Base-by-base conservation (phyloP, 2,888 invertebrate genomes). In the Lasioglossum morio region DNA sequence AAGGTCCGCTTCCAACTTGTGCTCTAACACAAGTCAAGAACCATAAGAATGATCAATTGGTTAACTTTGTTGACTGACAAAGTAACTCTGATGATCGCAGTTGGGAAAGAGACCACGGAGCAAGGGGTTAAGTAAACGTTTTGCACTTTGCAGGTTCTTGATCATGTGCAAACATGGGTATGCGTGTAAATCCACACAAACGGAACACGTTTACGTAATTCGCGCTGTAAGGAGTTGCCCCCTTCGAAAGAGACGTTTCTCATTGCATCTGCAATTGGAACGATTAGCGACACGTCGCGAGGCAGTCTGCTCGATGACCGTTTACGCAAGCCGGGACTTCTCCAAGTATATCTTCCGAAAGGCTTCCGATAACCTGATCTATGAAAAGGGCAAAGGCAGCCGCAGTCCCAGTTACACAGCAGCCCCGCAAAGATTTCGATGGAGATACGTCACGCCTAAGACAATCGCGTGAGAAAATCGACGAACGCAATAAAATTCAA, bases 351-450 rank as follows among this genome's bases (percentile, higher is more conserved):
- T 91, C n/a, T 82, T 84, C 66, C 85, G 92, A 43, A 91, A 88
- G 73, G 88, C 91, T 43, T 92, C 91, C 19, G 91, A 91, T 80
- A 88, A 92, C 85, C 85, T 92, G 57, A 91, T 91, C 72, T 91
- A 91, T 72, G 92, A 92, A 74, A 91, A 90, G 76, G 72, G 81
- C 40, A 92, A 90, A 73, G 90, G 80, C 30, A 91, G 91, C 23
- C 30, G 66, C 12, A 91, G 91, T 37, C 91, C 91, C 8, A 85
- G 89, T 63, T 91, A 89, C 37, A 19, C 89, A 23, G 43, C 90
- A 1, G 73, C 60, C 2, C 82, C 83, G 0, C 85, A 91, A 79
- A 90, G 86, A 72, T 89, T 88, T 75, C 88, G 82, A 10, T 90
- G 91, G 91, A 84, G 82, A 85, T 90, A 85, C 57, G 60, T 89